These are phyloP conservation scores for Eucriotettix oculatus DNA, from an alignment of 2,888 invertebrate genomes.

Conservation along the genomic window DNA sequence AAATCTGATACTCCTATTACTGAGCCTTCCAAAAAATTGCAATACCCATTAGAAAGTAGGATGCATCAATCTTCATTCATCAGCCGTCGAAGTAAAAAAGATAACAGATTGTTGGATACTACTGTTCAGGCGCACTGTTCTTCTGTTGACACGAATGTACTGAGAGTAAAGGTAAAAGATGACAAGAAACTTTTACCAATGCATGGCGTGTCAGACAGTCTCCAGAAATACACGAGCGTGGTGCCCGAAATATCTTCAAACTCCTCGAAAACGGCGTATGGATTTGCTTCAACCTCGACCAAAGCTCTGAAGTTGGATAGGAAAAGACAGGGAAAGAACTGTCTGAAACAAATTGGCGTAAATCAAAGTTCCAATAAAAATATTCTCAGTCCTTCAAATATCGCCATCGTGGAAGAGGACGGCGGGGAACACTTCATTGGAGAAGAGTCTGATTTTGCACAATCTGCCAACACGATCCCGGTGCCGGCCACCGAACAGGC, in stretches of 20 bases:
- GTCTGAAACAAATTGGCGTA: background rate
- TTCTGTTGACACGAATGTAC: too few species aligned
- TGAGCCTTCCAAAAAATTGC: too few species aligned
- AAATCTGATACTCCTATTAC: background rate
- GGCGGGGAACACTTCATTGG: conserved; percentile 13
- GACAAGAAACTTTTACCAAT: too few species aligned
- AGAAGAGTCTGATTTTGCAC: background rate
- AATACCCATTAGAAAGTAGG: background rate
- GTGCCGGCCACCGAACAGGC: conserved; percentile 18
- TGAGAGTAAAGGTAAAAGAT: too few species aligned
- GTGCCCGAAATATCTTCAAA: too few species aligned
- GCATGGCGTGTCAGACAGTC: too few species aligned
- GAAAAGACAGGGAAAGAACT: background rate
- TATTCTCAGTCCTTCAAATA: conserved; percentile 14
- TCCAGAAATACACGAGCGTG: too few species aligned
- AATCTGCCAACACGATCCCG: background rate
- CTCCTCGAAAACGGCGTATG: too few species aligned
- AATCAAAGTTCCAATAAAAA: background rate
- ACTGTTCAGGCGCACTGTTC: too few species aligned
- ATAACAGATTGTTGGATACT: too few species aligned
- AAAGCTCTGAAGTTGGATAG: background rate
- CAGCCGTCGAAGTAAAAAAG: background rate
- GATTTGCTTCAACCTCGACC: too few species aligned
- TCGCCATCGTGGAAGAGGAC: conserved; percentile 19
- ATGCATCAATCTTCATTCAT: conserved; percentile 1